A percentile compares a stretch with the other conserved stretches of the same genome.
These are phyloP conservation scores for Ypsolopha sequella DNA, from an alignment of 2,888 invertebrate genomes.

Conservation along the genomic window DNA sequence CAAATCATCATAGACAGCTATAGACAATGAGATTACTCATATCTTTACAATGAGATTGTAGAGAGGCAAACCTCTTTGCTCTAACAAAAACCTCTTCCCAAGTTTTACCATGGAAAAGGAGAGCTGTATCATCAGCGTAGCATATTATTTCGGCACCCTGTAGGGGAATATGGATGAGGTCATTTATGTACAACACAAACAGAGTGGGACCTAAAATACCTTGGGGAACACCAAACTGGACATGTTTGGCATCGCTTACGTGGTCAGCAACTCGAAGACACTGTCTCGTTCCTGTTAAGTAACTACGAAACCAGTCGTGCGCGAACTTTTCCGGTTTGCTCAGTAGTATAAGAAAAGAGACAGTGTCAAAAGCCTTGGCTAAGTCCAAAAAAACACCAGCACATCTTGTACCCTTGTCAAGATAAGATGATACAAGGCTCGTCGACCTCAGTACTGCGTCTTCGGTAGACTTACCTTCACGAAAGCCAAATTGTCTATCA, in stretches of 20 bases:
- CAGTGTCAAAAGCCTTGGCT: too few relatives aligned
- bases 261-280: background rate
- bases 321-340: background rate
- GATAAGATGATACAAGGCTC: background rate
- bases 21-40: too few relatives aligned
- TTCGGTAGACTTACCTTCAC: background rate
- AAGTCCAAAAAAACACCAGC: too few relatives aligned
- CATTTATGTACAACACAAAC: background rate
- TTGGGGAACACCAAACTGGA: background rate
- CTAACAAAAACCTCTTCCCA: too few relatives aligned
- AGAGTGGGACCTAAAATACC: background rate
- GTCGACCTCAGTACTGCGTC: background rate
- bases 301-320: background rate
- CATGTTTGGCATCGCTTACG: background rate
- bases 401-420: background rate
- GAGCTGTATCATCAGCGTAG: too few relatives aligned
- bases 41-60: too few relatives aligned
- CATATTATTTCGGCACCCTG: background rate
- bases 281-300: background rate
- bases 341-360: background rate
- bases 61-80: too few relatives aligned
- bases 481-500: conserved; percentile 2
- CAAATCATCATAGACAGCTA: too few relatives aligned
- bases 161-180: background rate
- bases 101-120: too few relatives aligned